phyloP scores from a whole-genome alignment of 2,888 invertebrate species.

The Agonopterix arenella region DNA sequence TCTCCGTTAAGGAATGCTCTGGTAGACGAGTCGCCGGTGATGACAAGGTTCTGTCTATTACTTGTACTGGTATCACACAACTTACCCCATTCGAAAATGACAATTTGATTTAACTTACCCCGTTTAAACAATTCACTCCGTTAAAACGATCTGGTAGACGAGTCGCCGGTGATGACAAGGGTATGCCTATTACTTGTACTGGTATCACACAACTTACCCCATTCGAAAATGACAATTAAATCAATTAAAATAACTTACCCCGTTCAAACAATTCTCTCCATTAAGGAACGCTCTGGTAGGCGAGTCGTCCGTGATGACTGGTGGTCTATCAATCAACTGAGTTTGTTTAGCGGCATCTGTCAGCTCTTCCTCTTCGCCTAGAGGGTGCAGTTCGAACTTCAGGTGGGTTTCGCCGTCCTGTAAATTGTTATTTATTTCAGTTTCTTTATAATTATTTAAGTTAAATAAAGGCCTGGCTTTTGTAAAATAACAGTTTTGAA shows the following conservation, averaged over 20 bases:
- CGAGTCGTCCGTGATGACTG: conserved; percentile 74
- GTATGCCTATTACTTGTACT: conserved; percentile 21
- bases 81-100: no score
- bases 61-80: conserved; percentile 13
- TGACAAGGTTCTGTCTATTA: conserved; percentile 30
- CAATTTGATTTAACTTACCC: conserved; percentile 78
- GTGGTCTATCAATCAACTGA: conserved; percentile 25
- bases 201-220: conserved; percentile 46
- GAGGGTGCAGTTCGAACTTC: conserved; percentile 81
- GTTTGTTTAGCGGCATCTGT: conserved; percentile 30
- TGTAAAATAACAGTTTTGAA: no score
- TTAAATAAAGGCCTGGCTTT: no score
- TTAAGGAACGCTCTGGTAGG: conserved; percentile 88
- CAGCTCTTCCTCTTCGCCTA: conserved; percentile 63
- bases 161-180: conserved; percentile 71
- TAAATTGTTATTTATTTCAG: conserved; percentile 18
- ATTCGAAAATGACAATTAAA: no score
- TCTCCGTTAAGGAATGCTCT: conserved; percentile 89
- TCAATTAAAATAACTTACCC: conserved; percentile 75
- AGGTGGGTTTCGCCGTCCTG: conserved; percentile 80
- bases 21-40: conserved; percentile 82
- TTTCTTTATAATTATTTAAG: not conserved
- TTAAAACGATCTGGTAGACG: conserved; percentile 89
- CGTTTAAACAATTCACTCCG: conserved; percentile 91
- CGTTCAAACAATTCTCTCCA: conserved; percentile 91